phyloP scores from a whole-genome alignment of 2,113 vertebrate species.

The Anguilla japonica region DNA sequence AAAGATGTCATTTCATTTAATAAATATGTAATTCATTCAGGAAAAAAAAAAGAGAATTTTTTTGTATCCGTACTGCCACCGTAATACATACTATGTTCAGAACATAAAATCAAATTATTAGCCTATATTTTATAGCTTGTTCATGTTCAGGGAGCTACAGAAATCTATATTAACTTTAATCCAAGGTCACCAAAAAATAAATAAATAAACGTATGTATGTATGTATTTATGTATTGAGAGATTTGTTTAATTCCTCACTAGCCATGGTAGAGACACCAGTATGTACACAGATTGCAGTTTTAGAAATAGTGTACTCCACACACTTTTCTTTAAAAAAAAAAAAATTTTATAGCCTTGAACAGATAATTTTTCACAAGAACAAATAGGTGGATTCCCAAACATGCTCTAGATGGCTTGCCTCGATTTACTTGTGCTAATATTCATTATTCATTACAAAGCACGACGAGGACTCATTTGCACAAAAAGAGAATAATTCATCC shows the following conservation, averaged over 20 bases:
- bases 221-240: no score
- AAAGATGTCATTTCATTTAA: no score
- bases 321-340: background rate
- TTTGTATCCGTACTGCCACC: background rate
- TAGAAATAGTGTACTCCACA: background rate
- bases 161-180: background rate
- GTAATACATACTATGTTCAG: background rate
- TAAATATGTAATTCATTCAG: no score
- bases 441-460: conserved; percentile 10
- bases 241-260: background rate
- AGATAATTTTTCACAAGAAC: conserved; percentile 7
- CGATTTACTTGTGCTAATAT: conserved; percentile 16
- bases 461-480: background rate
- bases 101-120: background rate
- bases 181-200: background rate
- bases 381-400: background rate
- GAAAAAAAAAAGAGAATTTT: no score
- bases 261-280: background rate
- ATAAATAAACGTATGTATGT: no score
- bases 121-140: background rate
- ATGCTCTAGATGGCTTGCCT: background rate
- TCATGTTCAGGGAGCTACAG: background rate
- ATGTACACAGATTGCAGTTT: background rate
- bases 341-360: background rate
- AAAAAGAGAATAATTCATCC: conserved; percentile 20